Percentiles rank a stretch among this genome's conserved stretches.
Evolutionary conservation across 2,888 invertebrate species (phyloP).

Genomic region (Pegoplata infirma): DNA sequence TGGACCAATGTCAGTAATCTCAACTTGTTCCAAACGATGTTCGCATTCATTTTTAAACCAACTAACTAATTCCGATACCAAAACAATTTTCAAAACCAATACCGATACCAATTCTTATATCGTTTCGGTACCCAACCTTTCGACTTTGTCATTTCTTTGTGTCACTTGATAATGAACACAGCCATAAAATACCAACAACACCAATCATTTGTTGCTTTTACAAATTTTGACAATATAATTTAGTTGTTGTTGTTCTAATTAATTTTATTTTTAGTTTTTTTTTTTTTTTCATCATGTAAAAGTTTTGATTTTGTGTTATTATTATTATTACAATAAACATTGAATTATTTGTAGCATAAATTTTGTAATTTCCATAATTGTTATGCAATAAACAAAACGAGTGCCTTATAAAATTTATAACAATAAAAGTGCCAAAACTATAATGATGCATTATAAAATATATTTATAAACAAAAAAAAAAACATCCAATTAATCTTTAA

Average conservation of each 20-base stretch:
- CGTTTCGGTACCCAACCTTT: no score
- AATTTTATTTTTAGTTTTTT: constrained; percentile 58
- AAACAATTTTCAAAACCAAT: no score
- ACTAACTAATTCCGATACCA: no score
- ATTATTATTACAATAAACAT: constrained; percentile 19
- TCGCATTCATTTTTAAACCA: no score
- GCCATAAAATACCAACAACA: constrained; percentile 31
- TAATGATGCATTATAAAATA: constrained; percentile 10
- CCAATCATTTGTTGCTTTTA: constrained; percentile 48
- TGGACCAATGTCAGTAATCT: no score
- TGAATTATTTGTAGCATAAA: constrained; percentile 35
- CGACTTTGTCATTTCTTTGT: constrained; percentile 3
- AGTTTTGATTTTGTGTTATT: no score
- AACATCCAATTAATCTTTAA: no score
- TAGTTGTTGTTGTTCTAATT: constrained; percentile 56
- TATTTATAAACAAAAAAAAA: neutral
- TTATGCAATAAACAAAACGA: constrained; percentile 54
- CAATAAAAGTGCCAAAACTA: constrained; percentile 22
- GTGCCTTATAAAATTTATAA: constrained; percentile 25
- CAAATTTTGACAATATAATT: constrained; percentile 49
- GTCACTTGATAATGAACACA: neutral
- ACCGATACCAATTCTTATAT: no score
- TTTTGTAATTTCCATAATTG: constrained; percentile 47
- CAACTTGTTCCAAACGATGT: no score
- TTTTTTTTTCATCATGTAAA: constrained; percentile 37